Evolutionary conservation across 2,113 vertebrate genomes (phyloP).

Genomic region (Acrocephalus kingi): DNA sequence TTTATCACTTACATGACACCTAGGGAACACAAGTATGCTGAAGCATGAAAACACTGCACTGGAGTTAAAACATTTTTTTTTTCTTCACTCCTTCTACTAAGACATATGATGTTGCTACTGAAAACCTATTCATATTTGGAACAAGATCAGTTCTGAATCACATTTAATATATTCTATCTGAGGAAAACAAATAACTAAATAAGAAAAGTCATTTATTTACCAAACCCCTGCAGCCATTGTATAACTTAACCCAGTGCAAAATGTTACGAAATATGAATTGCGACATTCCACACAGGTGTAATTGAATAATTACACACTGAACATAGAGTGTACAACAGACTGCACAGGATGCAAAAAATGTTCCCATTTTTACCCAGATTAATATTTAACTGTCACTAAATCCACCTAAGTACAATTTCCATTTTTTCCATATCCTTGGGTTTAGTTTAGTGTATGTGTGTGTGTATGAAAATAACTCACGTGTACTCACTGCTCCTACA

Average conservation of each 20-base stretch:
- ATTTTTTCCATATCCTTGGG: neutral
- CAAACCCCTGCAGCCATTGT: neutral
- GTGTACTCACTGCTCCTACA: neutral
- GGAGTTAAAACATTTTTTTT: neutral
- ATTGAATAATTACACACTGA: neutral
- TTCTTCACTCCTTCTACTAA: slow-evolving; percentile 2
- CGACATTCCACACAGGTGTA: neutral
- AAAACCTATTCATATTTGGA: neutral
- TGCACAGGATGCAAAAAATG: neutral
- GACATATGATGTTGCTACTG: neutral
- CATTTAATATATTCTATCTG: neutral
- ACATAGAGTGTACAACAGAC: neutral
- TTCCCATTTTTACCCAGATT: neutral
- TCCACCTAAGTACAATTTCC: neutral
- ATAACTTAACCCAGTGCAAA: neutral
- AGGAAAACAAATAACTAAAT: slow-evolving; percentile 9
- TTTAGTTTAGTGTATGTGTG: neutral
- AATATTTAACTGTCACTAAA: slow-evolving; percentile 12
- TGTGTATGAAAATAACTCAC: neutral
- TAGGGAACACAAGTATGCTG: neutral
- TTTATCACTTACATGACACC: neutral
- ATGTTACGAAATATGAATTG: neutral
- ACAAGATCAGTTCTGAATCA: neutral
- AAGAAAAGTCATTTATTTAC: slow-evolving; percentile 19
- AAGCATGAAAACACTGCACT: neutral